Evolutionary conservation across 53 echinoderm and acorn worm species (phyloP).

Genomic region (Temnopleurus reevesii): DNA sequence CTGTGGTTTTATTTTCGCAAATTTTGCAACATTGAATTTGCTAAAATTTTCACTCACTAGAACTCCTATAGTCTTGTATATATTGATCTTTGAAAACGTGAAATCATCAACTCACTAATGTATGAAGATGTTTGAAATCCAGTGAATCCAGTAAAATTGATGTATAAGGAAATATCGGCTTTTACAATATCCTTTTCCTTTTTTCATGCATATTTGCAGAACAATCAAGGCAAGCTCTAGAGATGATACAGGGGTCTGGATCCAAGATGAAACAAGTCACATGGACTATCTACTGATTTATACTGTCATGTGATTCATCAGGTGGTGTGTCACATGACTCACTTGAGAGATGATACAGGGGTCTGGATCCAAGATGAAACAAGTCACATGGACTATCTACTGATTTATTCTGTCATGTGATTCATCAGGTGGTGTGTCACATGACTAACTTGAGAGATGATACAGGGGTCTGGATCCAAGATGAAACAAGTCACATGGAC

Average conservation of each 20-base stretch:
- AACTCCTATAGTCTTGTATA: too few species aligned
- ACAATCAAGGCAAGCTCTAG: conserved; percentile 75
- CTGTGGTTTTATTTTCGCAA: too few species aligned
- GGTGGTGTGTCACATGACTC: background rate
- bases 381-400: conserved; percentile 76
- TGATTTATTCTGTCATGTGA: conserved; percentile 21
- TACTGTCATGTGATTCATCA: background rate
- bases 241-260: conserved; percentile 71
- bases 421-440: background rate
- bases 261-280: conserved; percentile 92
- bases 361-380: background rate
- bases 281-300: conserved; percentile 94
- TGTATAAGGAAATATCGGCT: too few species aligned
- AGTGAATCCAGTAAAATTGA: too few species aligned
- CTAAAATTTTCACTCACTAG: too few species aligned
- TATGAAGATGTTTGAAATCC: too few species aligned
- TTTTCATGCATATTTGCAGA: conserved; percentile 68
- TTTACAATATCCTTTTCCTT: too few species aligned
- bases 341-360: conserved; percentile 73
- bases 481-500: background rate
- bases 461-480: too few species aligned
- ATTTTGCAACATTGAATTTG: too few species aligned
- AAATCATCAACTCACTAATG: too few species aligned
- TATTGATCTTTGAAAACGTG: too few species aligned
- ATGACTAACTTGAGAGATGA: background rate